A percentile compares a stretch with the other conserved stretches of the same genome.
Conservation (phyloP, 2,113 vertebrate species). For the Shinisaurus crocodilurus region DNA sequence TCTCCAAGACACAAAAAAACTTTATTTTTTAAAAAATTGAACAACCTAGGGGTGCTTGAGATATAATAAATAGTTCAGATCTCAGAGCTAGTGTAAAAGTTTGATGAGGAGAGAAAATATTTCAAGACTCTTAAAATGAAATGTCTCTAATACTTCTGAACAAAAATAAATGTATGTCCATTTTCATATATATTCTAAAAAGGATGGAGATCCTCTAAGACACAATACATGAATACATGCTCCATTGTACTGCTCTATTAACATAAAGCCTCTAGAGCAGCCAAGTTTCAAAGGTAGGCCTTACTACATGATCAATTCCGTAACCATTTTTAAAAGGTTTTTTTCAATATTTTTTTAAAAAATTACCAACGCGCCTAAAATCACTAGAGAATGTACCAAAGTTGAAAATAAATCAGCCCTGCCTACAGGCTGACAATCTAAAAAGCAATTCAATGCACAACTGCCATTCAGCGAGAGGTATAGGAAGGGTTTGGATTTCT, state of each 20-base stretch:
- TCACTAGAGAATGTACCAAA: neutral
- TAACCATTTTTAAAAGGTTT: constrained; percentile 65
- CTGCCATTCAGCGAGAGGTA: neutral
- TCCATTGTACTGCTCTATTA: constrained; percentile 72
- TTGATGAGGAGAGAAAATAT: neutral
- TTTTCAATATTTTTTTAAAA: too few relatives aligned
- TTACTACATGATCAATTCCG: constrained; percentile 66
- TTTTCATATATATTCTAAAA: neutral
- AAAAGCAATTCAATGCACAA: neutral
- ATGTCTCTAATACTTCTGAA: neutral
- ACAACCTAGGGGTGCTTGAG: neutral
- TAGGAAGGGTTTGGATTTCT: neutral
- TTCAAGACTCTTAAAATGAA: neutral
- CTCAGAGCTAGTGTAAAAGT: neutral
- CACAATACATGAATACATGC: constrained; percentile 36
- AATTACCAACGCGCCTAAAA: neutral
- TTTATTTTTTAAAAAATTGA: neutral
- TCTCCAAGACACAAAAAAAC: neutral
- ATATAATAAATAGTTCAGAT: neutral
- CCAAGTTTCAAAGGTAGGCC: constrained; percentile 76
- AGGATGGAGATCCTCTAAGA: neutral
- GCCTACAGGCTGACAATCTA: neutral
- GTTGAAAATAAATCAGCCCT: neutral
- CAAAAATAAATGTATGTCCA: neutral
- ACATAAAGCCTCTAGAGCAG: constrained; percentile 81